phyloP scores from a whole-genome alignment of 1,140 invertebrate genomes.

The Drosophila micromelanica region DNA sequence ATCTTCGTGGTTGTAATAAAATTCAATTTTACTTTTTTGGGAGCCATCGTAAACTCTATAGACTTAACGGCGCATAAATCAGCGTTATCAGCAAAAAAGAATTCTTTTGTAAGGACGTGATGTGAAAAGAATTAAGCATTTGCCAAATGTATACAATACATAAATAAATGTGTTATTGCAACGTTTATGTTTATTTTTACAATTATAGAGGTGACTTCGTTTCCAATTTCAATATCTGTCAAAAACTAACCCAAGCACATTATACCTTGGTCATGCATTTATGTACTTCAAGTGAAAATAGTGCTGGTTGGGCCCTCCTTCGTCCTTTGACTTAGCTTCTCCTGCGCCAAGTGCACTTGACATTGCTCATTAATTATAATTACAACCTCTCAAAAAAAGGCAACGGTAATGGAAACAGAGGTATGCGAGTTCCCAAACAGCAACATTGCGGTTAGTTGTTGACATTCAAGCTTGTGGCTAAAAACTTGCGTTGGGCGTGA shows the following conservation, averaged over 20 bases:
- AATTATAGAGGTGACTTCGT: slow-evolving; percentile 16
- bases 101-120: background rate
- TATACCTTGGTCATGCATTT: background rate
- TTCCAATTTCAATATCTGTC: slow-evolving; percentile 37
- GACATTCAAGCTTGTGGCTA: slow-evolving; percentile 10
- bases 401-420: slow-evolving; percentile 4
- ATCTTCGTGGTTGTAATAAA: slow-evolving; percentile 37
- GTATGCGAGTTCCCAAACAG: slow-evolving; percentile 4
- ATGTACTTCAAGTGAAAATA: slow-evolving; percentile 26
- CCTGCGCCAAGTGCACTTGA: slow-evolving; percentile 42
- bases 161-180: background rate
- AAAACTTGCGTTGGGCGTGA: background rate
- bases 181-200: too few species aligned
- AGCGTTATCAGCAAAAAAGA: slow-evolving; percentile 35
- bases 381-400: slow-evolving; percentile 55
- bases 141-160: background rate
- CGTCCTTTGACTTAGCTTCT: slow-evolving; percentile 35
- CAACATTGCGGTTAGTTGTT: slow-evolving; percentile 27
- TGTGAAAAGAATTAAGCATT: background rate
- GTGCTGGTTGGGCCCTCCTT: background rate
- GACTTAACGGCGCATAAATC: slow-evolving; percentile 48
- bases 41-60: slow-evolving; percentile 26
- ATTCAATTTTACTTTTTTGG: slow-evolving; percentile 48
- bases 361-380: slow-evolving; percentile 77
- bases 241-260: background rate